These are phyloP conservation scores for Miopithecus talapoin DNA, from an alignment of 2,797 vertebrate species.

Conservation along the genomic window DNA sequence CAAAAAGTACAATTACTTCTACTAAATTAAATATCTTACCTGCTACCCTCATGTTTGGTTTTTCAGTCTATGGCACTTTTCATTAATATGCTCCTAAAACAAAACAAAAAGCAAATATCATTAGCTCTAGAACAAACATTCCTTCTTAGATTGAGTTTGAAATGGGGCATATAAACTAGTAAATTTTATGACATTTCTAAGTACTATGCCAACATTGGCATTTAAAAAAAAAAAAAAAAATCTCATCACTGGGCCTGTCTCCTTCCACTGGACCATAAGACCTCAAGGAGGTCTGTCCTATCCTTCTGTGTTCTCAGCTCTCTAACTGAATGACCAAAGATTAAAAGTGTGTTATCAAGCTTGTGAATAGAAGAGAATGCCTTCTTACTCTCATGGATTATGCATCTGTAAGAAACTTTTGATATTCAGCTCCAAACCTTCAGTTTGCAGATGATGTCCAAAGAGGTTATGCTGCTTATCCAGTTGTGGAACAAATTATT, in stretches of 20 bases:
- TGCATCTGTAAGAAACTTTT: background rate
- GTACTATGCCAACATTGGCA: background rate
- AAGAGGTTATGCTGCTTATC: background rate
- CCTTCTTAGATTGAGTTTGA: background rate
- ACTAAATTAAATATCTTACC: slow-evolving; percentile 77
- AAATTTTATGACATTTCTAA: background rate
- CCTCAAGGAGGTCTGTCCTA: background rate
- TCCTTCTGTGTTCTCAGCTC: background rate
- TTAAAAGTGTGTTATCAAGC: background rate
- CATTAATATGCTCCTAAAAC: slow-evolving; percentile 81
- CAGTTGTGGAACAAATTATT: background rate
- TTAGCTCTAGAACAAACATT: slow-evolving; percentile 9
- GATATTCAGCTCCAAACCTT: background rate
- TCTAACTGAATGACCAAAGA: background rate
- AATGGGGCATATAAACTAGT: background rate
- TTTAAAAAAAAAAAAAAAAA: background rate
- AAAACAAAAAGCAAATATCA: slow-evolving; percentile 52
- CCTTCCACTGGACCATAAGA: background rate
- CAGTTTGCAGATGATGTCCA: background rate
- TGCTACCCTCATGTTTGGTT: slow-evolving; percentile 88
- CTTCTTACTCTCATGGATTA: background rate
- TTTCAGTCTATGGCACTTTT: slow-evolving; percentile 68
- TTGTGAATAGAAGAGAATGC: background rate
- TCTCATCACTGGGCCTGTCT: background rate
- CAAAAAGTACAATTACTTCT: background rate